phyloP scores from a whole-genome alignment of 1,140 invertebrate species.

The Nephotettix cincticeps region DNA sequence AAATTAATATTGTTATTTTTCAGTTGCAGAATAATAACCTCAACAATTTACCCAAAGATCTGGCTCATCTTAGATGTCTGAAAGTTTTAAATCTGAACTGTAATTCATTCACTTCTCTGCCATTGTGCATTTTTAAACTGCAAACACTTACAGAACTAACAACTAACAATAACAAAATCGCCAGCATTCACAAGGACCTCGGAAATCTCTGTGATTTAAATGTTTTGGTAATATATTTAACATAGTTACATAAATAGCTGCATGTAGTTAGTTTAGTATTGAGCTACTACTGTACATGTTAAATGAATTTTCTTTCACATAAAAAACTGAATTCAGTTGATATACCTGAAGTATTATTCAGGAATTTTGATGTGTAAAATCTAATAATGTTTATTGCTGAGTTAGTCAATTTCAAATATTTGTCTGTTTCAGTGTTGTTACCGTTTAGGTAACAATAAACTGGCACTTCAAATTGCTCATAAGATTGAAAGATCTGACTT shows the following conservation, averaged over 20 bases:
- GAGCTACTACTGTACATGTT: background rate
- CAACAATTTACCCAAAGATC: background rate
- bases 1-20: background rate
- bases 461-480: too few species aligned
- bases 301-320: background rate
- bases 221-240: background rate
- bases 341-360: background rate
- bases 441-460: too few species aligned
- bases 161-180: background rate
- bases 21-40: background rate
- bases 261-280: background rate
- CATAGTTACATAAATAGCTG: background rate
- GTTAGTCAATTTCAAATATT: too few species aligned
- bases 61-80: background rate
- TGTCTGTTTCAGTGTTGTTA: too few species aligned
- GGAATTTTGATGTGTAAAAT: background rate
- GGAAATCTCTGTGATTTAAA: slow-evolving; percentile 1
- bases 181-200: background rate
- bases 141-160: background rate
- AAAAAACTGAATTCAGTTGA: background rate
- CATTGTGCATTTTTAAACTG: background rate
- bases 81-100: slow-evolving; percentile 1
- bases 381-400: background rate
- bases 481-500: too few species aligned
- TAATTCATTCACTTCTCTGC: background rate